Evolutionary conservation across 2,888 invertebrate genomes (phyloP).

Genomic region (Octodonta nipae): DNA sequence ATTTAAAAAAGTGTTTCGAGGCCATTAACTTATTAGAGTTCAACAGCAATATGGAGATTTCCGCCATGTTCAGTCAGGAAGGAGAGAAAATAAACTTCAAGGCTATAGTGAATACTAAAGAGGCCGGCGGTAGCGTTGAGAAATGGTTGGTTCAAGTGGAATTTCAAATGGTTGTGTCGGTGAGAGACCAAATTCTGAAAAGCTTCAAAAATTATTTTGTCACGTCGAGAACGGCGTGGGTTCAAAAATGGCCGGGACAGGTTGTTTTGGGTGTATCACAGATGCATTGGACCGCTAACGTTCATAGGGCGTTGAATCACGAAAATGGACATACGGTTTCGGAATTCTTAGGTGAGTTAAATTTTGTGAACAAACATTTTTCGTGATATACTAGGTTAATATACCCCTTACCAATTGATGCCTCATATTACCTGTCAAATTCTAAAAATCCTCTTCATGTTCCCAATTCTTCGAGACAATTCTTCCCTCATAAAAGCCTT

Average conservation of each 20-base stretch:
- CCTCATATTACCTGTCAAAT: no score
- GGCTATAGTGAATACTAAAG: constrained; percentile 31
- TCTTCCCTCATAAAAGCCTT: no score
- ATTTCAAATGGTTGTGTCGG: constrained; percentile 61
- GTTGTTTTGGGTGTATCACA: constrained; percentile 66
- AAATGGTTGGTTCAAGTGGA: constrained; percentile 77
- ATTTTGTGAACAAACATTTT: no score
- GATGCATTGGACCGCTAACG: constrained; percentile 71
- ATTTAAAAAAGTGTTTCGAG: constrained; percentile 79
- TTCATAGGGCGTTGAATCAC: constrained; percentile 52
- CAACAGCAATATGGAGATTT: constrained; percentile 57
- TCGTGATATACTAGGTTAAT: no score
- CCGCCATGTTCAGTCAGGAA: constrained; percentile 64
- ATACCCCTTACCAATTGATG: background rate
- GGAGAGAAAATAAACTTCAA: constrained; percentile 50
- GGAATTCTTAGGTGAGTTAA: constrained; percentile 41
- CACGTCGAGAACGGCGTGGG: constrained; percentile 52
- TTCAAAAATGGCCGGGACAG: constrained; percentile 38
- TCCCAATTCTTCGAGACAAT: no score
- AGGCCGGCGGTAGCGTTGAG: constrained; percentile 71
- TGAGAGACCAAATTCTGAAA: constrained; percentile 52
- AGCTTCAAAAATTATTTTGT: constrained; percentile 53
- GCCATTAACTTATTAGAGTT: constrained; percentile 66
- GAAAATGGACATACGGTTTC: constrained; percentile 38
- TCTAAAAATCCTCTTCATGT: no score